Conservation (phyloP, 2,888 invertebrate species). For the Andricus curvator region DNA sequence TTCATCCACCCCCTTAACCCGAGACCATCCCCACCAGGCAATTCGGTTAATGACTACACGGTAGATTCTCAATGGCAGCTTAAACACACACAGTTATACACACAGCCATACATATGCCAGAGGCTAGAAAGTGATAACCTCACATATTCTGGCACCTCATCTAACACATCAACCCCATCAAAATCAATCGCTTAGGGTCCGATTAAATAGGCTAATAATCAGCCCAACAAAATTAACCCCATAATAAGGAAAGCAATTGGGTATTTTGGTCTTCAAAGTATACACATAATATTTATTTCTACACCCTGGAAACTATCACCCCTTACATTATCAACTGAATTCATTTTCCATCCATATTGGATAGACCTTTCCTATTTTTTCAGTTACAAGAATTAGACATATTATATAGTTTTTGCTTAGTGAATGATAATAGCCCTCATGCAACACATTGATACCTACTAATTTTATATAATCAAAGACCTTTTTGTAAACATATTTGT, state of each 20-base stretch:
- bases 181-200: constrained; percentile 16
- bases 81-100: constrained; percentile 34
- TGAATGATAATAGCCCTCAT: too few relatives aligned
- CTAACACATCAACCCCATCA: constrained; percentile 52
- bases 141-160: constrained; percentile 35
- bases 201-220: neutral
- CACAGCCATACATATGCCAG: constrained; percentile 45
- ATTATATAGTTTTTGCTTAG: too few relatives aligned
- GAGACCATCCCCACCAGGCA: constrained; percentile 54
- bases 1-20: constrained; percentile 51
- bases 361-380: neutral
- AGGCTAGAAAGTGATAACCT: constrained; percentile 56
- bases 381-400: too few relatives aligned
- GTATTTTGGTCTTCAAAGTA: neutral
- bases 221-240: neutral
- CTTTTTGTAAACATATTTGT: too few relatives aligned
- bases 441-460: too few relatives aligned
- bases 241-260: neutral
- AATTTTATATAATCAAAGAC: too few relatives aligned
- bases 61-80: constrained; percentile 58
- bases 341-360: neutral
- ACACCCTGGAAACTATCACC: neutral
- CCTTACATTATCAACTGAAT: neutral
- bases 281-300: neutral
- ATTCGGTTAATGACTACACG: constrained; percentile 60